These are phyloP conservation scores for Pseudococcus longispinus DNA, from an alignment of 2,888 invertebrate genomes.

Conservation along the genomic window DNA sequence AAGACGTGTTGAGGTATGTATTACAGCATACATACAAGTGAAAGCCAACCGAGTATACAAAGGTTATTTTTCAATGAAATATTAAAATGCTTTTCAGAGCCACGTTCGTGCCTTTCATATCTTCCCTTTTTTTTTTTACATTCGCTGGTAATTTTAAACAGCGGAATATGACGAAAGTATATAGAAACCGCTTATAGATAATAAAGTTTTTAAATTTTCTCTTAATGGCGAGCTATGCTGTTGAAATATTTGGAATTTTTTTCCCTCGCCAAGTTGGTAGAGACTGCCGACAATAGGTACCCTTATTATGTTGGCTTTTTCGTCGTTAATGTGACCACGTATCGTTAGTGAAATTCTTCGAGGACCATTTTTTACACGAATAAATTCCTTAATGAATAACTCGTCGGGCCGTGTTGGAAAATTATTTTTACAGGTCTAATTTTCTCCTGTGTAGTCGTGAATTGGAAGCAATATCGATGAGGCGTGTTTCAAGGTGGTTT, in stretches of 20 bases:
- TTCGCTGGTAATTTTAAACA: background rate
- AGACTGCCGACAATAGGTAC: background rate
- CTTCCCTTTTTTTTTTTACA: background rate
- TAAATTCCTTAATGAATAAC: slow-evolving; percentile 9
- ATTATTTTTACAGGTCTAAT: background rate
- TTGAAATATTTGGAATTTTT: slow-evolving; percentile 7
- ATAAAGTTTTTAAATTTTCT: slow-evolving; percentile 20
- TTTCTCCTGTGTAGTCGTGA: background rate
- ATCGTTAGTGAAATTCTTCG: background rate
- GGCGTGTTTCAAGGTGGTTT: background rate
- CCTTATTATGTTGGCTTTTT: background rate
- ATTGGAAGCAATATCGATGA: background rate
- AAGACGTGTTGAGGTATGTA: background rate
- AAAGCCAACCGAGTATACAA: background rate
- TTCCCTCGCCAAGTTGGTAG: background rate
- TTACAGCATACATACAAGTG: background rate
- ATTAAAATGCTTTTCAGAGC: background rate
- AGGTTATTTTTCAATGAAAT: background rate
- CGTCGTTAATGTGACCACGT: background rate
- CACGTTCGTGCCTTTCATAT: background rate
- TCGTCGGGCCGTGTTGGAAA: background rate
- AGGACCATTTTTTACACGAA: background rate
- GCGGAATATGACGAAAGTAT: background rate
- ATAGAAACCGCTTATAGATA: slow-evolving; percentile 6
- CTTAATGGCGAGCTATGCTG: background rate